Percentiles rank a stretch among this genome's conserved stretches.
Conservation (phyloP, 2,113 vertebrate genomes). For the Calypte anna region DNA sequence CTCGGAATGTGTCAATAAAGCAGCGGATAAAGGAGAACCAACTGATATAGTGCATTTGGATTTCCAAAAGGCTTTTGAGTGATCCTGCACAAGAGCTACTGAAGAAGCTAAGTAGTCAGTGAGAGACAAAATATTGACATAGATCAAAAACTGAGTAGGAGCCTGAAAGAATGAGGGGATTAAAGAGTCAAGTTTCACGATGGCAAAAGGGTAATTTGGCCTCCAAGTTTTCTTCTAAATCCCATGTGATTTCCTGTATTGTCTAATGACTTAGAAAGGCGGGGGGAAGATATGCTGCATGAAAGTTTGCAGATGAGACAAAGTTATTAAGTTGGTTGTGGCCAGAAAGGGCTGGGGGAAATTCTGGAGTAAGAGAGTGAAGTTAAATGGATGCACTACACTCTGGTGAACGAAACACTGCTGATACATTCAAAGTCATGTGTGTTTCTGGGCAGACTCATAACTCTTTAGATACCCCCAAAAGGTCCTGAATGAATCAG, state of each 20-base stretch:
- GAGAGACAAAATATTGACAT: constrained; percentile 61
- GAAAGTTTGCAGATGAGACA: constrained; percentile 26
- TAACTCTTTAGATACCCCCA: not conserved
- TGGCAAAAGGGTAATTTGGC: constrained; percentile 47
- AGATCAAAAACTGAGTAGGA: constrained; percentile 52
- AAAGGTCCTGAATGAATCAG: not conserved
- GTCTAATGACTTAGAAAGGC: constrained; percentile 55
- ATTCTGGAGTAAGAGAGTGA: not conserved
- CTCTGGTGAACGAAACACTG: not conserved
- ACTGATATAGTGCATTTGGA: constrained; percentile 29
- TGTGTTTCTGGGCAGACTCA: not conserved
- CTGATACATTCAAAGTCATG: not conserved
- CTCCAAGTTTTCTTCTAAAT: constrained; percentile 37
- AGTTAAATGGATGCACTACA: fast-evolving
- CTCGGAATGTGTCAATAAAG: constrained; percentile 34
- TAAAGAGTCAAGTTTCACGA: constrained; percentile 39
- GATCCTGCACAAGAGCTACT: constrained; percentile 16
- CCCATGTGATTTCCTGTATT: constrained; percentile 27
- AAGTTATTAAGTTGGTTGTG: constrained; percentile 1
- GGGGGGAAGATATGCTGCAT: not conserved
- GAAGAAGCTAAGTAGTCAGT: constrained; percentile 39
- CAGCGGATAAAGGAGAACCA: constrained; percentile 26
- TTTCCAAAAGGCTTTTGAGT: constrained; percentile 54
- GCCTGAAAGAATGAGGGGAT: constrained; percentile 49
- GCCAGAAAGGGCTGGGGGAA: not conserved